Evolutionary conservation across 1,140 invertebrate genomes (phyloP).

Genomic region (Oryctes rhinoceros): DNA sequence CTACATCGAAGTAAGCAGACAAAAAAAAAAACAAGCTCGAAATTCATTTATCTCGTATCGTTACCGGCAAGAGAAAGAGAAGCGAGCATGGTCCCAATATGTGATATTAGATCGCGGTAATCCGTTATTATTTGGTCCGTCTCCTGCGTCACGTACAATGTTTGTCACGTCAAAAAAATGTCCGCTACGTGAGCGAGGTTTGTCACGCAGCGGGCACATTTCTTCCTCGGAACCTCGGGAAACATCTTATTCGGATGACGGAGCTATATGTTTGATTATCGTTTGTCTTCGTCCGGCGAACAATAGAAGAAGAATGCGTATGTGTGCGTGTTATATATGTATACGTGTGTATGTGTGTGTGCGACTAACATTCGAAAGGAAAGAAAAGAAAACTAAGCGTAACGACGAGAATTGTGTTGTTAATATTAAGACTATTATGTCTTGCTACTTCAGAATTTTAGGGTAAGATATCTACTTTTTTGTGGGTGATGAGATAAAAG

Average conservation of each 20-base stretch:
- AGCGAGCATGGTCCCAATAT: background rate
- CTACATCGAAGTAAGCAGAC: background rate
- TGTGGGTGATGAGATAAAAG: no score
- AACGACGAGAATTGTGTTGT: no score
- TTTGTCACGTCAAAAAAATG: background rate
- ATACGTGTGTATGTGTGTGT: no score
- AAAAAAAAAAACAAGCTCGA: background rate
- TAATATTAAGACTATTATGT: no score
- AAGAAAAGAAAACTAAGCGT: no score
- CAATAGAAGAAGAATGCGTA: background rate
- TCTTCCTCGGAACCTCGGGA: background rate
- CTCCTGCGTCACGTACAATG: background rate
- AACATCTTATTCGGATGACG: background rate
- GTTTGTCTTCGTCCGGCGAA: background rate
- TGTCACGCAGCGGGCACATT: background rate
- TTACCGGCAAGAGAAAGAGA: background rate
- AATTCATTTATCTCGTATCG: background rate
- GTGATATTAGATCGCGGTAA: background rate
- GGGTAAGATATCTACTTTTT: no score
- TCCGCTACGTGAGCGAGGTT: background rate
- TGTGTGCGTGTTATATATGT: no score
- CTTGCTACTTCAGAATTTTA: no score
- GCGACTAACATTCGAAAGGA: no score
- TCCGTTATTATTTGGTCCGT: background rate
- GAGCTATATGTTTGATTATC: background rate